Conservation (phyloP, 23 tunicate species). For the Halocynthia roretzi region DNA sequence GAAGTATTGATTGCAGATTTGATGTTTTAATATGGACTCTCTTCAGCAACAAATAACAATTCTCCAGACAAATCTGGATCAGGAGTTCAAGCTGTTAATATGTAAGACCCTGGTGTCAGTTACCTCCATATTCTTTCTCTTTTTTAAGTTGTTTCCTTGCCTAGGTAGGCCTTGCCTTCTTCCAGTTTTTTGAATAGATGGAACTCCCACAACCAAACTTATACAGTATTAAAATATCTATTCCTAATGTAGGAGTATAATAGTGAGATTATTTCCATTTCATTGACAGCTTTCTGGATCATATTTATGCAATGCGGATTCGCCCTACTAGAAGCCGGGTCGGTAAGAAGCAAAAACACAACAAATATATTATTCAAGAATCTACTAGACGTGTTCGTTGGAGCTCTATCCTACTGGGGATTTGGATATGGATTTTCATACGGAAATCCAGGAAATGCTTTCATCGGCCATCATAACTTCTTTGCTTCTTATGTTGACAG, state of each 20-base stretch:
- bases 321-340: constrained; percentile 74
- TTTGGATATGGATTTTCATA: constrained; percentile 90
- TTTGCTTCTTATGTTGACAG: constrained; percentile 28
- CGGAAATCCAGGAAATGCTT: constrained; percentile 71
- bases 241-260: no score
- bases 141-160: no score
- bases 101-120: background rate
- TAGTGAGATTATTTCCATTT: no score
- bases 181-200: no score
- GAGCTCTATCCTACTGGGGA: constrained; percentile 62
- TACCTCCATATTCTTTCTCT: no score
- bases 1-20: no score
- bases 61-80: constrained; percentile 8
- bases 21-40: background rate
- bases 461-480: constrained; percentile 71
- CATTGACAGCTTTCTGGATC: constrained; percentile 6
- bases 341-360: constrained; percentile 65
- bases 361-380: constrained; percentile 65
- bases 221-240: no score
- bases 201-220: no score
- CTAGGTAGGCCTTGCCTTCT: no score
- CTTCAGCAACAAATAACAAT: background rate
- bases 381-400: constrained; percentile 58
- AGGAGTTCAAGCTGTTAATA: constrained; percentile 16
- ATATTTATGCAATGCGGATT: constrained; percentile 75